Base-by-base conservation (phyloP, 2,113 vertebrate species). In the Delphinapterus leucas region DNA sequence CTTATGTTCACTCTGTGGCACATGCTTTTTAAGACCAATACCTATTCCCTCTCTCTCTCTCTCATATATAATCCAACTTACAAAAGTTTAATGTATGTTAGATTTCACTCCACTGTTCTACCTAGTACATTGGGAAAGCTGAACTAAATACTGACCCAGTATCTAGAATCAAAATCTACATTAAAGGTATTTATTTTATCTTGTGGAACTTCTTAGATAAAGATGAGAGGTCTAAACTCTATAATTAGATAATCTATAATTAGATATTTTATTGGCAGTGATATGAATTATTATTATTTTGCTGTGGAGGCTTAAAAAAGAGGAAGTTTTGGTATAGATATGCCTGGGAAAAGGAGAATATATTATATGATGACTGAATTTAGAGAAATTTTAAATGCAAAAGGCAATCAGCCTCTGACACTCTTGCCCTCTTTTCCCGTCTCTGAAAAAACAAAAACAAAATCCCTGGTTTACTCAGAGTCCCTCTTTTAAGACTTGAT, bases 171-270 rank as follows among this genome's bases (percentile, higher is more conserved):
- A 92, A 92, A 55, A 38, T 96, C 18, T 73, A 13, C 17, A 83
- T 28, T 58, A 58, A 79, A 82, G 5, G 4, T 65, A 55, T 74
- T 96, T 95, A 55, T 61, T 95, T 95, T 80, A 70, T 79, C 79
- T 85, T 67, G 86, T 74, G 63, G n/a, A 73, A 10, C 33, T 93
- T 88, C 88, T 90, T 92, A 84, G 44, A 80, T 76, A 65, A 84
- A 67, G 41, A 61, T 6, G 49, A 81, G 68, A 61, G 87, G 38
- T 18, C 21, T 80, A 21, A 55, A 47, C 12, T 86, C 60, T 82
- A 79, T 41, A 87, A 58, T 84, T 73, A 10, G 4, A 23, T 23
- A 74, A 33, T 86, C 60, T 82, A 79, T 41, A 87, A 58, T 84
- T 73, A 10, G 4, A 23, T 23, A 74, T 84, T 87, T 84, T 10